Percentiles rank a stretch among this genome's conserved stretches.
Evolutionary conservation across 1,140 invertebrate species (phyloP).

Genomic region (Trachymyrmex septentrionalis): DNA sequence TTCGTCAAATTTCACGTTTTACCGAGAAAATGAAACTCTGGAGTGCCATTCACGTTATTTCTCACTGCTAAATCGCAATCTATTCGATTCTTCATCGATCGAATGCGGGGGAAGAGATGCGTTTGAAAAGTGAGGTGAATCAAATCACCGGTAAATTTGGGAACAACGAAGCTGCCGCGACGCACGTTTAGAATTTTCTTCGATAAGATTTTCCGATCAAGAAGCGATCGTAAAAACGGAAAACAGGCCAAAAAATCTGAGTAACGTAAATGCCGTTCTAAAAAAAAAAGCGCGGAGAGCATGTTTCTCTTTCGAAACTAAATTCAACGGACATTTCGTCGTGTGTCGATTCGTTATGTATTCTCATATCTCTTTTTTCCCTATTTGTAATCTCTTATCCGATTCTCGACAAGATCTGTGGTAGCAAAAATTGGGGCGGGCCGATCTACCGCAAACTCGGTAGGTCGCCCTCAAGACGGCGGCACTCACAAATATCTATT

Average conservation of each 20-base stretch:
- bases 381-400: conserved; percentile 57
- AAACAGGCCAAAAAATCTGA: not conserved
- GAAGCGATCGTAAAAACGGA: conserved; percentile 40
- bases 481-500: conserved; percentile 85
- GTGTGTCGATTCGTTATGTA: conserved; percentile 29
- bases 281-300: conserved; percentile 21
- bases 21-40: conserved; percentile 62
- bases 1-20: conserved; percentile 54
- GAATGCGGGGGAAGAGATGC: conserved; percentile 39
- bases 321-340: conserved; percentile 62
- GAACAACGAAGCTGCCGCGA: conserved; percentile 22
- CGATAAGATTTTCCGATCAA: not conserved
- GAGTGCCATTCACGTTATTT: not conserved
- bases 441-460: conserved; percentile 71
- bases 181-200: not conserved
- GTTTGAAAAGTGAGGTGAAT: conserved; percentile 29
- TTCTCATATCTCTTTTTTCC: conserved; percentile 53
- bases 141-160: conserved; percentile 5
- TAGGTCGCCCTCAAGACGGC: conserved; percentile 82
- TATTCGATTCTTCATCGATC: not conserved
- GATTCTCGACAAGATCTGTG: conserved; percentile 81
- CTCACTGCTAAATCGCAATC: not conserved
- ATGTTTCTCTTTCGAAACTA: conserved; percentile 41
- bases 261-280: conserved; percentile 14
- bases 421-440: conserved; percentile 84